Conservation (phyloP, 2,797 vertebrate genomes). For the Nyctibius grandis region DNA sequence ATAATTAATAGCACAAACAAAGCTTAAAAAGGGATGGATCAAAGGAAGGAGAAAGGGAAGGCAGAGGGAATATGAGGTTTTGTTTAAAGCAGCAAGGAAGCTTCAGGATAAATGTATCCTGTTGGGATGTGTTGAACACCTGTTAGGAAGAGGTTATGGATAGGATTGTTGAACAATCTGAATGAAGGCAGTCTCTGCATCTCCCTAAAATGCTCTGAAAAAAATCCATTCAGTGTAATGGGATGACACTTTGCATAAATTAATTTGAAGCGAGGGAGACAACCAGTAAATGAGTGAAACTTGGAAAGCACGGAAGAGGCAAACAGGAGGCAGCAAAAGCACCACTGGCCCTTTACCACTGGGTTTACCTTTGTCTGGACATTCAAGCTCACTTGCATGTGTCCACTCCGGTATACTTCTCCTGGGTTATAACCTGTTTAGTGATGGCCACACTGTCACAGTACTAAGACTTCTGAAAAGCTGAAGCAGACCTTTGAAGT, state of each 20-base stretch:
- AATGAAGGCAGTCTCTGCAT: background rate
- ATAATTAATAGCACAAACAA: constrained; percentile 65
- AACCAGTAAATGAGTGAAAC: background rate
- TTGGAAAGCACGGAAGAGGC: background rate
- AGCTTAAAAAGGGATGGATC: constrained; percentile 34
- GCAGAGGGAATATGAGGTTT: constrained; percentile 24
- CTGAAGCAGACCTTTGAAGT: background rate
- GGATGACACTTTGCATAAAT: background rate
- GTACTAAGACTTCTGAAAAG: background rate
- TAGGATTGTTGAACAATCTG: background rate
- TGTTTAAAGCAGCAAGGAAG: constrained; percentile 36
- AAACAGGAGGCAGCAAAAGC: background rate
- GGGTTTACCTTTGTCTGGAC: background rate
- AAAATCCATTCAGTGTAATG: background rate
- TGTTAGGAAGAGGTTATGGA: constrained; percentile 7
- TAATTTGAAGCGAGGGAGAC: background rate
- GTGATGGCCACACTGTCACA: background rate
- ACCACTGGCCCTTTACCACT: background rate
- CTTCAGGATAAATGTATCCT: constrained; percentile 7
- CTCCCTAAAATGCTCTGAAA: background rate
- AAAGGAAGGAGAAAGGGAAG: constrained; percentile 54
- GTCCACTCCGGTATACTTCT: background rate
- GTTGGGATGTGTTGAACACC: constrained; percentile 33
- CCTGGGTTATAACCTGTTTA: background rate
- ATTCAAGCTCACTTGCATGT: background rate